Conservation (phyloP, 2,888 invertebrate genomes). For the Anoncus sp. region DNA sequence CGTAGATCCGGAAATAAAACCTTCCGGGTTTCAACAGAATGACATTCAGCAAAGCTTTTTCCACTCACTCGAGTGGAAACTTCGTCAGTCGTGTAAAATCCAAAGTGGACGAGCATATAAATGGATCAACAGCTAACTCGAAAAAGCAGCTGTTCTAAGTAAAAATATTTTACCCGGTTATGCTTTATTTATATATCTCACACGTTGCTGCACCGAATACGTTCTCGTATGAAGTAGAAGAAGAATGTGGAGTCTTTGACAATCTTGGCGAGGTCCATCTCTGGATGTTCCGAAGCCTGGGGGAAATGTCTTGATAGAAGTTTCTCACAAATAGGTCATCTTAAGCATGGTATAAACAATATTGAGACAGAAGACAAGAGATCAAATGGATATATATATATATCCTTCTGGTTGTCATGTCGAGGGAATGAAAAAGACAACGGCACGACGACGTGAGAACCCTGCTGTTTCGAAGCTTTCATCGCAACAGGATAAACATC, state of each 20-base stretch:
- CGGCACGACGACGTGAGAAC: slow-evolving; percentile 60
- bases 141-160: background rate
- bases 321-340: slow-evolving; percentile 21
- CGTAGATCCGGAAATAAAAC: slow-evolving; percentile 43
- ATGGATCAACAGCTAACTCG: background rate
- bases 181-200: background rate
- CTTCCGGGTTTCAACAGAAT: slow-evolving; percentile 12
- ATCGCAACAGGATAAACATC: slow-evolving; percentile 59
- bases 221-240: background rate
- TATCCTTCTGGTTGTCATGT: slow-evolving; percentile 20
- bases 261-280: slow-evolving; percentile 26
- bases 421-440: slow-evolving; percentile 16
- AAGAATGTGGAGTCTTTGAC: slow-evolving; percentile 12
- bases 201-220: too few relatives aligned
- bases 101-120: background rate
- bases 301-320: slow-evolving; percentile 24
- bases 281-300: slow-evolving; percentile 15
- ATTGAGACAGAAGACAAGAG: slow-evolving; percentile 16
- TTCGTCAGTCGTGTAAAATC: slow-evolving; percentile 49
- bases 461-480: slow-evolving; percentile 58
- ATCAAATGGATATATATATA: slow-evolving; percentile 20
- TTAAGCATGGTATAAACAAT: slow-evolving; percentile 7
- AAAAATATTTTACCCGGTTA: background rate
- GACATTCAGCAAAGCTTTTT: slow-evolving; percentile 12
- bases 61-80: slow-evolving; percentile 14